Conservation (phyloP, 2,888 invertebrate species). For the Pomacea canaliculata region DNA sequence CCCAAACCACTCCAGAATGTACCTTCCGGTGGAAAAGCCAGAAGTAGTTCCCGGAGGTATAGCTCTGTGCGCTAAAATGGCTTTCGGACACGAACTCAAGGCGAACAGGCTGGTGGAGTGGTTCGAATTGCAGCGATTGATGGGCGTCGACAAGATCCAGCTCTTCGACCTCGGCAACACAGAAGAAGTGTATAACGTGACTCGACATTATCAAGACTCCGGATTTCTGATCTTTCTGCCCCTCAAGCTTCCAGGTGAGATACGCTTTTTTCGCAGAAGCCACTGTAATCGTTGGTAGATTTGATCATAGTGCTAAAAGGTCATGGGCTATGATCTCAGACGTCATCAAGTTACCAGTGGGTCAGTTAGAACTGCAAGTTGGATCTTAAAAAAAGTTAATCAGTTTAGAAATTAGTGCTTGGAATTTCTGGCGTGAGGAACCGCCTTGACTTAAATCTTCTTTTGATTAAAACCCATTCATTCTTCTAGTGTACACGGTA, state of each 20-base stretch:
- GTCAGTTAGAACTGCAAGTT: no score
- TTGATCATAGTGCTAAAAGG: no score
- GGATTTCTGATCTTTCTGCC: slow-evolving; percentile 14
- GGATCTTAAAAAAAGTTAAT: no score
- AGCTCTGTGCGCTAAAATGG: slow-evolving; percentile 21
- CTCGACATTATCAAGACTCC: slow-evolving; percentile 6
- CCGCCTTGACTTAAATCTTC: no score
- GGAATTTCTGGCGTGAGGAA: no score
- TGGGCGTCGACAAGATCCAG: slow-evolving; percentile 18
- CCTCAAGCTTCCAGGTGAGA: slow-evolving; percentile 18
- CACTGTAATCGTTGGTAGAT: neutral
- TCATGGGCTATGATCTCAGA: no score
- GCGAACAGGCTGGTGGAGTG: slow-evolving; percentile 18
- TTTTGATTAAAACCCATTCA: no score
- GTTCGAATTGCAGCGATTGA: slow-evolving; percentile 18
- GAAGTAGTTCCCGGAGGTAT: neutral
- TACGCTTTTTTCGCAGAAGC: neutral
- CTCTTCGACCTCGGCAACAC: slow-evolving; percentile 13
- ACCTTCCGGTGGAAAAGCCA: slow-evolving; percentile 8
- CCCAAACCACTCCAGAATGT: neutral
- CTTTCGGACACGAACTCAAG: slow-evolving; percentile 6
- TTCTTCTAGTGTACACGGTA: no score
- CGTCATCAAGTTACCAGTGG: no score
- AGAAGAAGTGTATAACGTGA: slow-evolving; percentile 3
- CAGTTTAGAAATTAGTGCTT: no score